Conservation (phyloP, 2,888 invertebrate species). For the Agonopterix arenella region DNA sequence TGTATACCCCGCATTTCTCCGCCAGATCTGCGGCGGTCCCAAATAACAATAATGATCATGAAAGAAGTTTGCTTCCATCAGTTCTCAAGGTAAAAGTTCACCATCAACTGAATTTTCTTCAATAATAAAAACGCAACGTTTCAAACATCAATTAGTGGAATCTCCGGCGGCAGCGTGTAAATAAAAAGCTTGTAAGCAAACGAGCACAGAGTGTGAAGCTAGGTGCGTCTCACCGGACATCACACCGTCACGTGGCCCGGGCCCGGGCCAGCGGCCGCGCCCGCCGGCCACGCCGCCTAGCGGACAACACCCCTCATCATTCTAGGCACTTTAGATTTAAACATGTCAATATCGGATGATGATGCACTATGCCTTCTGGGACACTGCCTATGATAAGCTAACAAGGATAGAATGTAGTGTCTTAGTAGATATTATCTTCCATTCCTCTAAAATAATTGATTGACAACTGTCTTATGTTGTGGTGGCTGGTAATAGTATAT, state of each 20-base stretch:
- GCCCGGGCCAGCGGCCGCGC: slow-evolving; percentile 36
- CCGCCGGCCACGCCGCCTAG: slow-evolving; percentile 62
- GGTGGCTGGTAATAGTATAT: too few species aligned
- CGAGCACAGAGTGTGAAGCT: slow-evolving; percentile 3
- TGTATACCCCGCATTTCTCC: too few species aligned
- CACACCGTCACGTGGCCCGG: slow-evolving; percentile 74
- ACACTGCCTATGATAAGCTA: slow-evolving; percentile 1
- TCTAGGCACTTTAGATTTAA: slow-evolving; percentile 9
- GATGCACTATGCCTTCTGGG: slow-evolving; percentile 28
- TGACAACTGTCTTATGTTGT: too few species aligned
- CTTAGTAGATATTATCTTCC: too few species aligned
- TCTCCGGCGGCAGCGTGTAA: background rate
- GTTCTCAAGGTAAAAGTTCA: too few species aligned
- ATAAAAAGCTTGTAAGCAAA: background rate
- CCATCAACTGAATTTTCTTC: too few species aligned
- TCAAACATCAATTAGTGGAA: background rate
- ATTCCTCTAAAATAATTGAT: too few species aligned
- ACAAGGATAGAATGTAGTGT: too few species aligned
- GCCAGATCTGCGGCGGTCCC: too few species aligned
- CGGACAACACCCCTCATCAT: slow-evolving; percentile 48
- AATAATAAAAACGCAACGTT: too few species aligned
- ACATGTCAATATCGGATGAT: background rate
- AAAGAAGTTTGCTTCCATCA: too few species aligned
- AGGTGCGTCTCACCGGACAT: slow-evolving; percentile 62
- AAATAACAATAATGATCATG: too few species aligned